Evolutionary conservation across 2,797 vertebrate genomes (phyloP).

Genomic region (Bucorvus abyssinicus): DNA sequence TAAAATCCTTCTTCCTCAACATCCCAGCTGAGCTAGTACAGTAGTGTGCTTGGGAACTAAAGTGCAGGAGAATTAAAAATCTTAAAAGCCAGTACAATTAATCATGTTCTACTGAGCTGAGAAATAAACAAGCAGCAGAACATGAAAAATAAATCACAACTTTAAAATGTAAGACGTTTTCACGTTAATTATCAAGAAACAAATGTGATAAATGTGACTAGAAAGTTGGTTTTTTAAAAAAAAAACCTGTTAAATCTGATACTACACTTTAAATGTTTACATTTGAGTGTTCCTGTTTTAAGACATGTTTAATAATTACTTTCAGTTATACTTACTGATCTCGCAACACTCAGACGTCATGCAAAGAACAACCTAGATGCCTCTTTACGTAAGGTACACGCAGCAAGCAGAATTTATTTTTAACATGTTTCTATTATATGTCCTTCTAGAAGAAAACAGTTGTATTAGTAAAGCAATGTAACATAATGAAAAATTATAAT

Average conservation of each 20-base stretch:
- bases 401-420: neutral
- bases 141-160: neutral
- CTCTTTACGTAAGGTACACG: neutral
- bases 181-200: neutral
- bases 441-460: neutral
- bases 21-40: neutral
- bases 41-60: neutral
- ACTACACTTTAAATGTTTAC: neutral
- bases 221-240: neutral
- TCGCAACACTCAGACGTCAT: neutral
- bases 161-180: neutral
- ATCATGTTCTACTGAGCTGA: neutral
- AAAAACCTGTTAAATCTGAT: conserved; percentile 4
- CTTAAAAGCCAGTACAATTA: neutral
- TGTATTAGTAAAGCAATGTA: neutral
- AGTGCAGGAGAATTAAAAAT: neutral
- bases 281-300: neutral
- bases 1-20: neutral
- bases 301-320: neutral
- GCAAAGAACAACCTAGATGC: neutral
- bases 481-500: neutral
- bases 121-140: neutral
- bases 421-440: neutral
- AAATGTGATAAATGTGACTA: neutral
- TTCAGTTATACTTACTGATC: neutral